Base-by-base conservation (phyloP, 2,797 vertebrate species). In the Rallus crepitans region DNA sequence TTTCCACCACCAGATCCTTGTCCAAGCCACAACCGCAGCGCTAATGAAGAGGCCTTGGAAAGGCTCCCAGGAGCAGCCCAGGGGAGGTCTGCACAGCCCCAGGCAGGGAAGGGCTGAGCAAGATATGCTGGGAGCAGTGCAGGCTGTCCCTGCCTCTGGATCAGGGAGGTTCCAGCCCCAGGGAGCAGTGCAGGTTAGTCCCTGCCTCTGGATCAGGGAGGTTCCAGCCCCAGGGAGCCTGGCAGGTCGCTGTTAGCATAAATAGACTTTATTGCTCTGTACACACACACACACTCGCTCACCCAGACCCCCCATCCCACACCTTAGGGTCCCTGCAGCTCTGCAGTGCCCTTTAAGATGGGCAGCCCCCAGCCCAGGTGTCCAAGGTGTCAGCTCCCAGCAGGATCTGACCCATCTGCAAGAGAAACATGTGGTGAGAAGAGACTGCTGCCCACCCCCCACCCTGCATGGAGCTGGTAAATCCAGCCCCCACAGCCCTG, bases 201-300 rank as follows among this genome's bases (percentile, higher is more conserved):
- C 47, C 13, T 11, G 25, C 30, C 40, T 63, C 52, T 1, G 0
- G 42, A 48, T 0, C 0, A 0, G 20, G 11, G 27, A n/a, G 47
- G 28, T 61, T 33, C 25, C 50, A 48, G 35, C 47, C n/a, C 12
- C 20, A 79, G 89, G 39, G 28, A 89, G 47, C 17, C 7, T 0
- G 8, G 20, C 40, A 63, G 6, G 9, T 23, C 21, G 5, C 39
- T 0, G 0, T 21, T 93, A 91, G 66, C 91, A 94, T 85, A 93
- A 97, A 94, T 79, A 96, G 66, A 94, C 7, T 96, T 97, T 97
- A 97, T 95, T 96, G 42, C 56, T 91, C 52, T 87, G 79, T 68
- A 82, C 81, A 90, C 65, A 59, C 5, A 2, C 42, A 17, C 23
- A 35, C 15, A 6, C 31, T 6, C 2, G 45, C 45, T 45, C 45